Evolutionary conservation across 2,113 vertebrate species (phyloP).

Genomic region (Thymallus thymallus): DNA sequence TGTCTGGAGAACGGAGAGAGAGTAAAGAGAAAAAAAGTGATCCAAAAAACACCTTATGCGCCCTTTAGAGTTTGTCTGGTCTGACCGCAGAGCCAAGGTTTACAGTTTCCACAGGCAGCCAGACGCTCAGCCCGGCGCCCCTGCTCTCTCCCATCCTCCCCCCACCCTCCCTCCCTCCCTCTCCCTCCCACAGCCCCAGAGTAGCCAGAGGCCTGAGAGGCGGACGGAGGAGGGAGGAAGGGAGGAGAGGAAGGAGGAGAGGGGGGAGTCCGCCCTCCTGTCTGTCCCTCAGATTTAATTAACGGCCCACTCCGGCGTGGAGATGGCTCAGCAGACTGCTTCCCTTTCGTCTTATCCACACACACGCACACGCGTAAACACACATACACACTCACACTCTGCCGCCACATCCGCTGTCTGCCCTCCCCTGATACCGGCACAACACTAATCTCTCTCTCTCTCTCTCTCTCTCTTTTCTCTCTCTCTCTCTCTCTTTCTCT

Average conservation of each 20-base stretch:
- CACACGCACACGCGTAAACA: constrained; percentile 35
- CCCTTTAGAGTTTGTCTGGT: constrained; percentile 77
- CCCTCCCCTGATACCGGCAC: constrained; percentile 67
- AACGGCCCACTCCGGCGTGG: constrained; percentile 71
- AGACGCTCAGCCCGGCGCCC: constrained; percentile 76
- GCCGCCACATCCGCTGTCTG: constrained; percentile 59
- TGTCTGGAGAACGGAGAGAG: background rate
- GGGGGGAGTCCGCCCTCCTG: constrained; percentile 73
- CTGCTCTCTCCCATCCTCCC: constrained; percentile 39
- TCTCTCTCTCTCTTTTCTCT: constrained; percentile 20
- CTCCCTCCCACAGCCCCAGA: constrained; percentile 56
- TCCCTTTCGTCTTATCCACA: constrained; percentile 66
- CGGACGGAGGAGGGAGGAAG: constrained; percentile 36
- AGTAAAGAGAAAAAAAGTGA: constrained; percentile 16
- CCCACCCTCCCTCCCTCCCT: constrained; percentile 26
- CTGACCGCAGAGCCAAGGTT: constrained; percentile 79
- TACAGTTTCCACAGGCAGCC: constrained; percentile 80
- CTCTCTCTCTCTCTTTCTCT: constrained; percentile 43
- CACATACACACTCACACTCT: constrained; percentile 12
- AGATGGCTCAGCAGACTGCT: constrained; percentile 69
- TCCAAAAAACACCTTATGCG: constrained; percentile 74
- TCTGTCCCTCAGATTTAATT: constrained; percentile 84
- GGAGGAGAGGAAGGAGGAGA: constrained; percentile 27
- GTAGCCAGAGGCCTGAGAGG: constrained; percentile 49
- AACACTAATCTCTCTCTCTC: constrained; percentile 59